Percentiles rank a stretch among this genome's conserved stretches.
phyloP scores from a whole-genome alignment of 2,888 invertebrate genomes.

The Tricholauxania praeusta region DNA sequence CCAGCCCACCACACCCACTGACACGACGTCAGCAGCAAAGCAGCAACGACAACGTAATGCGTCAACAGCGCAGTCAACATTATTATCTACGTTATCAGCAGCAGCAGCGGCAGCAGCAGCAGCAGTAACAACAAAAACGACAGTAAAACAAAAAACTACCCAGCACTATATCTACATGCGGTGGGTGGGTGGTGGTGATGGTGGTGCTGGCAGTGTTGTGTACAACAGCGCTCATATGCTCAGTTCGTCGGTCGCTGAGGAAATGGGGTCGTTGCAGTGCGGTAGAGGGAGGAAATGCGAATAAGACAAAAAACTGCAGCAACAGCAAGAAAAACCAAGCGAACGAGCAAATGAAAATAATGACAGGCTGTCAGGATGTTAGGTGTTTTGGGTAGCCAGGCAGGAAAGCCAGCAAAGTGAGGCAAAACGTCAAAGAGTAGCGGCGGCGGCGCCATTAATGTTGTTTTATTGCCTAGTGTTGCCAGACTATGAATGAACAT shows the following conservation, averaged over 20 bases:
- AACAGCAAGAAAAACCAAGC: constrained; percentile 34
- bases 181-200: constrained; percentile 1
- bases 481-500: too few relatives aligned
- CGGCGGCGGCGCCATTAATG: too few relatives aligned
- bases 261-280: constrained; percentile 34
- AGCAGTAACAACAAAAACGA: too few relatives aligned
- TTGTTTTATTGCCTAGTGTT: too few relatives aligned
- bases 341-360: constrained; percentile 31
- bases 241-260: not conserved
- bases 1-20: too few relatives aligned
- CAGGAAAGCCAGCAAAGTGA: too few relatives aligned
- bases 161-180: not conserved
- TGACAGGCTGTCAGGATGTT: constrained; percentile 22
- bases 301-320: constrained; percentile 37
- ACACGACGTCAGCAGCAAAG: not conserved
- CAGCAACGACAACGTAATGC: not conserved
- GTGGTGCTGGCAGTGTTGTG: not conserved
- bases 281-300: constrained; percentile 13
- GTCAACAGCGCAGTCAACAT: not conserved
- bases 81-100: constrained; percentile 21
- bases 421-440: too few relatives aligned
- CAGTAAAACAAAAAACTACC: too few relatives aligned
- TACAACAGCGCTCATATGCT: not conserved
- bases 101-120: too few relatives aligned
- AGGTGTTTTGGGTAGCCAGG: not conserved